phyloP scores from a whole-genome alignment of 2,888 invertebrate species.

The Odontocerum albicorne region DNA sequence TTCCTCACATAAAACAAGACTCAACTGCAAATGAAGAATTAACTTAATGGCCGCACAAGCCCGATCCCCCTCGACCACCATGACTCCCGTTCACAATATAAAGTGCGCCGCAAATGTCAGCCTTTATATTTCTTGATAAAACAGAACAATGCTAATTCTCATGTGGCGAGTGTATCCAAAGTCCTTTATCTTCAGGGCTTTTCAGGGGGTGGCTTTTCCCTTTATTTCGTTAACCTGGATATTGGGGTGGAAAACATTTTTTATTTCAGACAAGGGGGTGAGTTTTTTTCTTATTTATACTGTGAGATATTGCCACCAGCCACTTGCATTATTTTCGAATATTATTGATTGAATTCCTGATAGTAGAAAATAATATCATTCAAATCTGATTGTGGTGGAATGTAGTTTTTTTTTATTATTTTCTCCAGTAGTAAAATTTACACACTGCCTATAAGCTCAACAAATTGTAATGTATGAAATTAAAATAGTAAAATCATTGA shows the following conservation, averaged over 20 bases:
- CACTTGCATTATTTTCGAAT: too few relatives aligned
- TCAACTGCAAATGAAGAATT: slow-evolving; percentile 26
- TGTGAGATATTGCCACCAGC: too few relatives aligned
- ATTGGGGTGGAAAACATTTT: slow-evolving; percentile 8
- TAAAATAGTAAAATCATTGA: too few relatives aligned
- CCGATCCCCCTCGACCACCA: not conserved
- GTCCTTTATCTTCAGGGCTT: slow-evolving; percentile 26
- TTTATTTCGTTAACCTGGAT: not conserved
- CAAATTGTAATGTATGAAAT: too few relatives aligned
- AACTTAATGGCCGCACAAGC: slow-evolving; percentile 20
- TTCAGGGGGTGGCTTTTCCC: not conserved
- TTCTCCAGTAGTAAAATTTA: too few relatives aligned
- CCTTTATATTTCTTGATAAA: slow-evolving; percentile 27
- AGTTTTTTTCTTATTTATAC: too few relatives aligned
- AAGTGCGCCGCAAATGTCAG: slow-evolving; percentile 22
- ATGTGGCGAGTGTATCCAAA: slow-evolving; percentile 29
- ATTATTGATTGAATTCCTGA: too few relatives aligned
- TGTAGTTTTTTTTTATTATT: too few relatives aligned
- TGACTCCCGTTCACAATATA: not conserved
- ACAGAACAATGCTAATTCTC: slow-evolving; percentile 35
- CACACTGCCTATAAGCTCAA: too few relatives aligned
- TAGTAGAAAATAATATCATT: too few relatives aligned
- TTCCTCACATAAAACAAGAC: slow-evolving; percentile 10
- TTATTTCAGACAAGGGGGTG: too few relatives aligned
- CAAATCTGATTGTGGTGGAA: too few relatives aligned